Evolutionary conservation across 2,888 invertebrate genomes (phyloP).

Genomic region (Anodontia alba): DNA sequence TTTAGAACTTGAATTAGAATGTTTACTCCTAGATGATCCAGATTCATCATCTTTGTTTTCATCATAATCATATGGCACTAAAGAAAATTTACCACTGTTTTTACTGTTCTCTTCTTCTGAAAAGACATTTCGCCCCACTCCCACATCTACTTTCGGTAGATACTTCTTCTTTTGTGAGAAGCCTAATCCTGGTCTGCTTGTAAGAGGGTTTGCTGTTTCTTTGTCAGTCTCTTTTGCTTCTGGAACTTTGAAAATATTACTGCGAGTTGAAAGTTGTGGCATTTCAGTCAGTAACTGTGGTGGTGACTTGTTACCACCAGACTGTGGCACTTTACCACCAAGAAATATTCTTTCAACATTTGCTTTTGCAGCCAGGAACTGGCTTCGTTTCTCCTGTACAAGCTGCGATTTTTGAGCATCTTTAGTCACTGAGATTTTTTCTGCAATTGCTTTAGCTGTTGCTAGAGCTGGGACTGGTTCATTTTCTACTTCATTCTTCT

Average conservation of each 20-base stretch:
- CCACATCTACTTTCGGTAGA: background rate
- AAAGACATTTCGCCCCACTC: background rate
- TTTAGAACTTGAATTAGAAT: background rate
- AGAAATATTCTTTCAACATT: background rate
- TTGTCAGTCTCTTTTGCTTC: background rate
- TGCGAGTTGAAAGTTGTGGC: background rate
- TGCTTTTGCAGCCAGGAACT: background rate
- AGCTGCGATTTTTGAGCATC: background rate
- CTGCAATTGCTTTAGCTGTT: background rate
- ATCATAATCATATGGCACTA: slow-evolving; percentile 12
- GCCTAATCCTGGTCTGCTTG: background rate
- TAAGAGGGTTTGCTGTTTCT: background rate
- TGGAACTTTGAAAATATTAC: background rate
- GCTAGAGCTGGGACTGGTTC: background rate
- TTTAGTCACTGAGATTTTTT: too few species aligned
- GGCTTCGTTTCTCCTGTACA: background rate
- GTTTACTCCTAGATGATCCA: background rate
- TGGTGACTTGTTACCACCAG: background rate
- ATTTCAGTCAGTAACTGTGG: background rate
- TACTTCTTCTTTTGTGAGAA: background rate
- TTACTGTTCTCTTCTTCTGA: background rate
- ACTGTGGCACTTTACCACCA: background rate
- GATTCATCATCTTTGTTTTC: background rate
- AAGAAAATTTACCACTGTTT: background rate
- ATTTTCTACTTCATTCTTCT: slow-evolving; percentile 12